Base-by-base conservation (phyloP, 2,888 invertebrate species). In the Ecliptopera silaceata region DNA sequence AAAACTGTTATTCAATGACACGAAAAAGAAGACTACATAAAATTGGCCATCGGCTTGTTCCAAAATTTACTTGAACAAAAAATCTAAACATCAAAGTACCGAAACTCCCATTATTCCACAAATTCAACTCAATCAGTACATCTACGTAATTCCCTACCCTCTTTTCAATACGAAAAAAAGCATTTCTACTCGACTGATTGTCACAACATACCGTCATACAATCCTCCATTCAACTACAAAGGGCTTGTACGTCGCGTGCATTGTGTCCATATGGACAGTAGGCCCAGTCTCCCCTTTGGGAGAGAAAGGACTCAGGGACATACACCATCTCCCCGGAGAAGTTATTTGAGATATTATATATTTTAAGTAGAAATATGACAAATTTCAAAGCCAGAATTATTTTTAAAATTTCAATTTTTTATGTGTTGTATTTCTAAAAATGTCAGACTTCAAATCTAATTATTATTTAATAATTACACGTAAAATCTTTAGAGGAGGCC, bases 181-280 rank as follows among this genome's bases (percentile, higher is more conserved):
- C 50, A 32, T 54, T 50, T 54, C 59, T 26, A 32, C 54, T 42
- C 50, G n/a, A 59, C 13, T 54, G 59, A 59, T 54, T 59, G 54
- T 59, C 59, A 54, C 59, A 59, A 59, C 59, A 59, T 55, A 50
- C 54, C 54, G 54, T 55, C 53, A 13, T 52, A 56, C 56, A 51
- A 48, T 52, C 49, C 41, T 10, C 57, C 39, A 50, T 58, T 56
- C 60, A 59, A 49, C 56, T 49, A 63, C 55, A 63, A 60, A 50
- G 45, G 45, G 44, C 59, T 44, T 57, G 62, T 45, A 52, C 46
- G 49, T 58, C 51, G 48, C 47, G 44, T 42, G 31, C 58, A 52
- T 63, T 61, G 58, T 63, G 63, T 48, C 57, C 63, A 63, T 60
- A 63, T 59, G 63, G 49, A 34, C 49, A 48, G 47, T 11, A 32